A percentile compares a stretch with the other conserved stretches of the same genome.
phyloP scores from a whole-genome alignment of 2,888 invertebrate genomes.

The Thymelicus lineola region DNA sequence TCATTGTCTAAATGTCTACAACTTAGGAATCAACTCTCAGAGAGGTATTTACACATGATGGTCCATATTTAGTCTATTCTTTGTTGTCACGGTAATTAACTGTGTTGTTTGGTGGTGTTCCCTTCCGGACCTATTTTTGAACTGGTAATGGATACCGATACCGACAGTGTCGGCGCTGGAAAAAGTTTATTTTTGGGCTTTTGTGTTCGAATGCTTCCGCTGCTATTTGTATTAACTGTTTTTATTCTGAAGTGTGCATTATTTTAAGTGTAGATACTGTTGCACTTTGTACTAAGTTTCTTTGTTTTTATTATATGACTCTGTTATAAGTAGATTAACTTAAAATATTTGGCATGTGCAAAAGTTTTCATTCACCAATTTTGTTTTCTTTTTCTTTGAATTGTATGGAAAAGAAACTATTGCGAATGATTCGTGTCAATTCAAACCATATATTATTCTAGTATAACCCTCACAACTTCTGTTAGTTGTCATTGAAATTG shows the following conservation, averaged over 20 bases:
- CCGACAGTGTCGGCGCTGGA: constrained; percentile 48
- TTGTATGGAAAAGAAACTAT: no score
- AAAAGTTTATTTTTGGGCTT: constrained; percentile 51
- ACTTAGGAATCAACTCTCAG: neutral
- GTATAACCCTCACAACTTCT: no score
- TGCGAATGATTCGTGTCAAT: no score
- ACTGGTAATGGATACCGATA: constrained; percentile 64
- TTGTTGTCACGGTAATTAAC: constrained; percentile 70
- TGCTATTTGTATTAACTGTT: constrained; percentile 4
- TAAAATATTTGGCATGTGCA: no score
- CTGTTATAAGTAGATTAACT: no score
- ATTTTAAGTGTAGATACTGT: no score
- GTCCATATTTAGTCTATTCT: constrained; percentile 51
- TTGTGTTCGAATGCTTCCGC: constrained; percentile 34
- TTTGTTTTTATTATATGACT: no score
- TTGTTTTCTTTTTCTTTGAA: no score
- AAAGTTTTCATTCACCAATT: no score
- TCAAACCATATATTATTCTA: no score
- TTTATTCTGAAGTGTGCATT: neutral
- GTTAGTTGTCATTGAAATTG: no score
- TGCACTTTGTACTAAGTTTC: no score
- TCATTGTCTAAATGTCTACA: constrained; percentile 11
- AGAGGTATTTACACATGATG: constrained; percentile 1
- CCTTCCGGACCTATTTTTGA: constrained; percentile 69
- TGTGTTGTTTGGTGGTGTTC: constrained; percentile 49